Evolutionary conservation across 2,113 vertebrate genomes (phyloP), one percentile per base, ranked within the genome.

Genomic region (Oenanthe melanoleuca): DNA sequence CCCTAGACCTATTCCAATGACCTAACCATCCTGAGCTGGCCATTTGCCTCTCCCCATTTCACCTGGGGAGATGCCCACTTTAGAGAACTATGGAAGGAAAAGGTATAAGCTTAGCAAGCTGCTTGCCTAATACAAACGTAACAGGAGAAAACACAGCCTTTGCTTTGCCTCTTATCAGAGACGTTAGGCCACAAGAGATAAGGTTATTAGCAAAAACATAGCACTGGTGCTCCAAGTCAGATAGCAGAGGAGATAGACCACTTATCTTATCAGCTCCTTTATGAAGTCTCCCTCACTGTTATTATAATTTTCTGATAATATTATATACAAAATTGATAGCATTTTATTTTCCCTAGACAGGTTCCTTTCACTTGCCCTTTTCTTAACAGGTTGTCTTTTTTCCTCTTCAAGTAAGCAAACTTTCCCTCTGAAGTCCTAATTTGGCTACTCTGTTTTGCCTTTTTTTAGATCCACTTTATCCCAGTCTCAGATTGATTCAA

Each of bases 191-290:
- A 65, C 67, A 57, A 69, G 77, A 91, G 96, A 95, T 95, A 94
- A 95, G 79, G 61, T 72, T 96, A 93, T 95, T 96, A 95, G 82
- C 65, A 89, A 96, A 88, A 95, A 50, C 86, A 80, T 86, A 67
- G 92, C 3, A 4, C 70, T 93, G 69, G 84, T 95, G 91, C 88
- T 94, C 90, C 90, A 59, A 88, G 71, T 70, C 94, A 88, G 94
- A 96, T 73, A 94, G 72, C 7, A 14, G 65, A 80, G 40, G 16
- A 92, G 92, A 97, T 88, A 95, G 67, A 64, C 44, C 8, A 23
- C 73, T 89, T 96, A 94, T 95, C 89, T 95, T 93, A 96, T 95
- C 94, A 84, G 78, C 59, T 91, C 69, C 71, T 95, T 97, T 95
- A 83, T 92, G 88, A 88, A 91, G 60, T 63, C 49, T 91, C 66